Evolutionary conservation across 1,140 invertebrate genomes (phyloP).

Genomic region (Mycetomoellerius zeteki): DNA sequence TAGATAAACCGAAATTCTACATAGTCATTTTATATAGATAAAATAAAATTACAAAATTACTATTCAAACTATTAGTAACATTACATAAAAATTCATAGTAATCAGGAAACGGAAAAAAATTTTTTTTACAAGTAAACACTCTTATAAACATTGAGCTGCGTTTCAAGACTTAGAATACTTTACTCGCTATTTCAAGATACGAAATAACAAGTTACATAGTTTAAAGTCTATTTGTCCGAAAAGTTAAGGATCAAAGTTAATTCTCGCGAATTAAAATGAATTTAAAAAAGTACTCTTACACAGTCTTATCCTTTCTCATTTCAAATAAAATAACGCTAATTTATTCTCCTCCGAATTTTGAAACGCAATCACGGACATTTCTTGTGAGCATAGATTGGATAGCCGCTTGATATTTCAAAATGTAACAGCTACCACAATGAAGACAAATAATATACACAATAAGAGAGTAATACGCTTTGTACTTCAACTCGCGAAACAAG

Average conservation of each 20-base stretch:
- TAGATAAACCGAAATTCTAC: no score
- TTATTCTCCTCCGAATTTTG: not conserved
- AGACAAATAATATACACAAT: conserved; percentile 36
- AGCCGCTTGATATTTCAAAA: conserved; percentile 1
- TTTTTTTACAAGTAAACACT: not conserved
- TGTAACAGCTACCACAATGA: conserved; percentile 31
- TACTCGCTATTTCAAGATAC: not conserved
- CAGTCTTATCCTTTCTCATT: conserved; percentile 10
- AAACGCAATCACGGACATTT: not conserved
- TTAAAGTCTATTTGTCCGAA: not conserved
- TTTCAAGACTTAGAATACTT: not conserved
- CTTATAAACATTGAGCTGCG: not conserved
- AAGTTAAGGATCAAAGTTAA: not conserved
- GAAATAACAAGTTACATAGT: not conserved
- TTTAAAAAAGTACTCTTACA: conserved; percentile 1
- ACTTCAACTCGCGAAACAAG: conserved; percentile 71
- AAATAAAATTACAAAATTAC: conserved; percentile 26
- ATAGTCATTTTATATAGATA: not conserved
- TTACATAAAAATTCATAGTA: not conserved
- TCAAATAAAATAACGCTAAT: not conserved
- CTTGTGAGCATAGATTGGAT: not conserved
- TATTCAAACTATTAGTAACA: conserved; percentile 2
- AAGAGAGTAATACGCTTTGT: conserved; percentile 42
- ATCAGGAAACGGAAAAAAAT: not conserved
- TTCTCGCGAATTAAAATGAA: not conserved